Evolutionary conservation across 2,888 invertebrate genomes (phyloP), one percentile per base, ranked within the genome.

Genomic region (Xylota sylvarum): DNA sequence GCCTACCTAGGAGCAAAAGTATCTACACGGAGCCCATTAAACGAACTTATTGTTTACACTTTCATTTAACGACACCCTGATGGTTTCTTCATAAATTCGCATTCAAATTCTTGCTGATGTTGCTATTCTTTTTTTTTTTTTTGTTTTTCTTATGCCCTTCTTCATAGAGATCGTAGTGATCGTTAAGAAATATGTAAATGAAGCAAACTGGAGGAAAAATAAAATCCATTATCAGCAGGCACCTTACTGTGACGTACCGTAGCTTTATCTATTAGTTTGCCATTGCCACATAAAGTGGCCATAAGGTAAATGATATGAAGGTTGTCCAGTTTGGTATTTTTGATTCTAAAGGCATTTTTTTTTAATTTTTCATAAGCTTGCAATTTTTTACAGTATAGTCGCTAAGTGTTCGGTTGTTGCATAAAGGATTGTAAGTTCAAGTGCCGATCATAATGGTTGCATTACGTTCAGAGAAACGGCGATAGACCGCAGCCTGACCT

Each of bases 31-130:
- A 50, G n/a, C 37, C 73, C 64, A 73, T 73, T 65, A 72, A 58
- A 37, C 55, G 14, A 62, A 64, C 55, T 72, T 64, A 64, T 73
- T 80, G 65, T 80, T 73, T 80, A 65, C 72, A 73, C 65, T 80
- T 80, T 80, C 65, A 10, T 80, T 73, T 80, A 80, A 80, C 80
- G 80, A 80, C 73, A 52, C 56, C 80, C 72, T 60, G 79, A 72
- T 79, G 79, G 62, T 60, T 72, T 79, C 64, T 32, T 62, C 35
- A 56, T 79, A 70, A 79, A 70, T 35, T 72, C 35, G 40, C 46
- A 52, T 23, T 7, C 43, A 62, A 43, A 55, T 46, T 27, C 4
- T 23, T 37, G 6, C 10, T 17, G 60, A 23, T 62, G 37, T 48
- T 50, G 10, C 10, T 64, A 5, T 50, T 37, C 3, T 40, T 32